Base-by-base conservation (phyloP, 2,888 invertebrate genomes). In the Nephrotoma guestfalica region DNA sequence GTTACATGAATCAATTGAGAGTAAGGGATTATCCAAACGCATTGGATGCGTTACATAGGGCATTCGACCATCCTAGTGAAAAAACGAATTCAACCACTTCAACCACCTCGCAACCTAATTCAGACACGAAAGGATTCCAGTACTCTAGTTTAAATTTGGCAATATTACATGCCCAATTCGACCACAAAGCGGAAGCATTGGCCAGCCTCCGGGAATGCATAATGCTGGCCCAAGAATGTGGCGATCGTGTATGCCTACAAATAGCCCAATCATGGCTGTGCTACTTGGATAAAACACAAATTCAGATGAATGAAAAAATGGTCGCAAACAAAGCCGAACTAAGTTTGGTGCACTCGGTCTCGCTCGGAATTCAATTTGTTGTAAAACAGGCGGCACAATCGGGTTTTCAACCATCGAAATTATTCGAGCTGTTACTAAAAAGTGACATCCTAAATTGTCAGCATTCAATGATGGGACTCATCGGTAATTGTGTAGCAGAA, bases 131-230 rank as follows among this genome's bases (percentile, higher is more conserved):
- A 86, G 95, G 95, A 83, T 96, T 96, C 89, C 93, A 98, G 89
- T 98, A 96, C 90, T 97, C 98, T 6, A 96, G 97, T 18, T 93
- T 98, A n/a, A 98, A 97, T 90, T 93, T 98, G 88, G 97, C 97
- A 0, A 95, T 97, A 40, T 93, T 98, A 89, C 97, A 98, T 90
- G 96, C 96, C 85, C 95, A 96, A 89, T 98, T 98, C 91, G 90
- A 90, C 88, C 92, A 89, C 89, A 96, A 96, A 88, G 93, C 94
- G 86, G 95, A 97, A 90, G 97, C 97, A 0, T 91, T 96, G 89
- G 94, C 95, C 87, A 95, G 96, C 15, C 93, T 98, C n/a, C 94
- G 95, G 88, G 98, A 98, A 92, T 96, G 97, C 9, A 94, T 98
- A 86, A 95, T 95, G 91, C 93, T 97, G 90, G 96, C 97, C 4